phyloP scores from a whole-genome alignment of 2,113 vertebrate genomes.

The Pyxicephalus adspersus region DNA sequence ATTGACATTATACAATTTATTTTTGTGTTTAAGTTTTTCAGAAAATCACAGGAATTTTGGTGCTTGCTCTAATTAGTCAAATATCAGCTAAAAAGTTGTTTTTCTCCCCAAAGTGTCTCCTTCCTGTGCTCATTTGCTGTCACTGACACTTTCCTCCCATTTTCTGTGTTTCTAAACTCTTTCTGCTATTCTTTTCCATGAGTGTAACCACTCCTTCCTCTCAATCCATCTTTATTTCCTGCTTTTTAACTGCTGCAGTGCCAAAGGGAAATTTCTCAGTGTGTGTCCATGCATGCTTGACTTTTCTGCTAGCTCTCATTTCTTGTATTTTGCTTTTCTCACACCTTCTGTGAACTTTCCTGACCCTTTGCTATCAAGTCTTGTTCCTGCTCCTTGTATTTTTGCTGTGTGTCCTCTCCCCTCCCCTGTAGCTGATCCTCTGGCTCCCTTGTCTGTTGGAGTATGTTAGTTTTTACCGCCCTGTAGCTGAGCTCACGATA shows the following conservation, averaged over 20 bases:
- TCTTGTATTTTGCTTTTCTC: neutral
- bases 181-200: constrained; percentile 27
- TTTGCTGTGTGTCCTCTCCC: constrained; percentile 8
- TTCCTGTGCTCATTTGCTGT: neutral
- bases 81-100: neutral
- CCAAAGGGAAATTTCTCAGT: constrained; percentile 17
- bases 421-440: constrained; percentile 13
- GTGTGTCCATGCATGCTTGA: neutral
- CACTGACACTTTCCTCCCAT: constrained; percentile 12
- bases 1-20: too few relatives aligned
- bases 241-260: constrained; percentile 14
- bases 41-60: too few relatives aligned
- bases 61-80: too few relatives aligned
- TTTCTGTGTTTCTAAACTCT: neutral
- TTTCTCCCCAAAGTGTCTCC: neutral
- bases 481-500: constrained; percentile 32
- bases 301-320: neutral
- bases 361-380: constrained; percentile 22
- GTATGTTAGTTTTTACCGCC: constrained; percentile 24
- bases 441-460: constrained; percentile 11
- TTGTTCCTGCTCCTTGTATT: constrained; percentile 6
- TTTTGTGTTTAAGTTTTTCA: too few relatives aligned
- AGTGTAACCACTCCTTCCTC: constrained; percentile 24
- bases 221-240: constrained; percentile 41
- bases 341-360: constrained; percentile 22